These are phyloP conservation scores for Hafferia zeledoni DNA, from an alignment of 2,797 vertebrate genomes.

Conservation along the genomic window DNA sequence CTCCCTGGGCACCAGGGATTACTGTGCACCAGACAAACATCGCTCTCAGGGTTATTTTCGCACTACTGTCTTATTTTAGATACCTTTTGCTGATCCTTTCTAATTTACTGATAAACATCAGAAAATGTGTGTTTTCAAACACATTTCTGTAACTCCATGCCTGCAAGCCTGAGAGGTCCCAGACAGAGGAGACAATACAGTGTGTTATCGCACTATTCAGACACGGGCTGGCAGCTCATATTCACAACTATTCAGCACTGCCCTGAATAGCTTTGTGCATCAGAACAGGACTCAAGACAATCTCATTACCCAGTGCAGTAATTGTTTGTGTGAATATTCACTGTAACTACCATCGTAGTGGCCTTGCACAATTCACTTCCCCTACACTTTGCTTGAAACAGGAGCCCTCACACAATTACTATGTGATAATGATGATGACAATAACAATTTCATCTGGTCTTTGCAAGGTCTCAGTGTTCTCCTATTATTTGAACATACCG, in stretches of 20 bases:
- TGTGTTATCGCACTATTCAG: neutral
- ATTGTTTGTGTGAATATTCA: neutral
- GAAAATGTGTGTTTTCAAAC: neutral
- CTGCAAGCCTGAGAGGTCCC: neutral
- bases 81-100: neutral
- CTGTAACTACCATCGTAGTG: neutral
- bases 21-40: neutral
- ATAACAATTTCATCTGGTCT: neutral
- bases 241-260: neutral
- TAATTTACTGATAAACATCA: neutral
- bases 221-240: neutral
- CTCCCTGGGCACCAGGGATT: neutral
- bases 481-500: neutral
- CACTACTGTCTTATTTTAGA: neutral
- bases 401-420: neutral
- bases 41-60: rapidly evolving
- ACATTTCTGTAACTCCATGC: neutral
- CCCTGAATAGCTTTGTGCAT: neutral
- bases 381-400: neutral
- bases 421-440: neutral
- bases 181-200: neutral
- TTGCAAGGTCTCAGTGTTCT: neutral
- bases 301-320: neutral
- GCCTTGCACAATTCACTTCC: neutral
- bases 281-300: neutral